phyloP scores from a whole-genome alignment of 2,113 vertebrate species.

The Cercocebus atys region DNA sequence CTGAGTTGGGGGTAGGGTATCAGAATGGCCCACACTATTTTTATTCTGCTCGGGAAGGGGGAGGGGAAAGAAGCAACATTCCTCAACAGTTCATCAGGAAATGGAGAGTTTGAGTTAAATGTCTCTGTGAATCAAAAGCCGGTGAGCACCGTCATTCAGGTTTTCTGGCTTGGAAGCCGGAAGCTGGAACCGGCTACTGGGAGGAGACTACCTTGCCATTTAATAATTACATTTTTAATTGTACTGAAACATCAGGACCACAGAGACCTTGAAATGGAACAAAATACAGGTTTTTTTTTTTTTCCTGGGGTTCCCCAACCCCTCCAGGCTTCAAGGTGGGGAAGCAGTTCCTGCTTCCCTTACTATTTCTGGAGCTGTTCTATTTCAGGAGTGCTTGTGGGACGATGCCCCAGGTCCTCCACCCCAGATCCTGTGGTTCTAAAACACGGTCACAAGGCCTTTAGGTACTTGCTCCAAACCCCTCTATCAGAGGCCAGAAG shows the following conservation, averaged over 20 bases:
- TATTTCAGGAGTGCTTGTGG: not conserved
- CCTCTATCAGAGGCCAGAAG: not conserved
- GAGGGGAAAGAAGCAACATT: not conserved
- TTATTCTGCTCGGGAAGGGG: not conserved
- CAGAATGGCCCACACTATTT: not conserved
- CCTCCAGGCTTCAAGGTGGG: not conserved
- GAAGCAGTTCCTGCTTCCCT: not conserved
- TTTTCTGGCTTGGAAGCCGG: not conserved
- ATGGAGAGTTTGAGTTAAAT: not conserved
- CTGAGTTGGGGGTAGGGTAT: not conserved
- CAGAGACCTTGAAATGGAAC: not conserved
- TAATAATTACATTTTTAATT: not conserved
- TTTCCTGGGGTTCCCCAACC: not conserved
- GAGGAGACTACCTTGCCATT: not conserved
- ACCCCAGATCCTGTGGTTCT: not conserved
- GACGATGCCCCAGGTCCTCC: rapidly evolving
- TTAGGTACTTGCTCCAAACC: not conserved
- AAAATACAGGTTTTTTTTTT: not conserved
- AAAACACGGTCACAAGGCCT: not conserved
- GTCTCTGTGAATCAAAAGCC: not conserved
- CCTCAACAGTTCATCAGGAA: not conserved
- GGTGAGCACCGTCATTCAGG: not conserved
- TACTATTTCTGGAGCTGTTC: not conserved
- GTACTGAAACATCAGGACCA: not conserved
- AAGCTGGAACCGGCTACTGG: not conserved